phyloP scores from a whole-genome alignment of 2,113 vertebrate genomes.

The Carlito syrichta region DNA sequence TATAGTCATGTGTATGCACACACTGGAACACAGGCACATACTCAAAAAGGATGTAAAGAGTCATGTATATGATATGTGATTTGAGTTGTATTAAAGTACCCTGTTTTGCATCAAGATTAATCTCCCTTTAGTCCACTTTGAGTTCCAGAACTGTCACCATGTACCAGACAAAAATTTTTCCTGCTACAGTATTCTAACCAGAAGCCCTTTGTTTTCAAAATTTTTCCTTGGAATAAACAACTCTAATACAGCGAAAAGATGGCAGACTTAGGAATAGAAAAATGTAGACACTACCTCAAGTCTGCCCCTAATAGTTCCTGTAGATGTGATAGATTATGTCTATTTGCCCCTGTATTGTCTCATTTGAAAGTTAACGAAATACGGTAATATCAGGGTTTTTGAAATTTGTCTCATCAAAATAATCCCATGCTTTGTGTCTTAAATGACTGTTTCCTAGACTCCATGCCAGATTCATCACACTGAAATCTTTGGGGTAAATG shows the following conservation, averaged over 20 bases:
- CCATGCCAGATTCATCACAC: background rate
- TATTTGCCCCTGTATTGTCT: background rate
- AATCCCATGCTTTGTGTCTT: background rate
- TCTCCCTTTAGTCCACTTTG: background rate
- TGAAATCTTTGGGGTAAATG: background rate
- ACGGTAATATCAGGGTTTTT: background rate
- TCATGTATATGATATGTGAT: background rate
- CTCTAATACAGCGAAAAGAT: background rate
- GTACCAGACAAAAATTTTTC: background rate
- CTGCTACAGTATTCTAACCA: background rate
- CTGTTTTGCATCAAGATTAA: background rate
- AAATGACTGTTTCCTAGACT: background rate
- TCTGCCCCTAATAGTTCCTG: background rate
- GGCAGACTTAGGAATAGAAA: background rate
- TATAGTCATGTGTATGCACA: background rate
- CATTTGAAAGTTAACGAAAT: background rate
- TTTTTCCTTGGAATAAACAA: background rate
- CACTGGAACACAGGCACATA: background rate
- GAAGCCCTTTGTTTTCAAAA: background rate
- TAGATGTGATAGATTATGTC: background rate
- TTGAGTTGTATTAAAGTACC: background rate
- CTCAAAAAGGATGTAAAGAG: background rate
- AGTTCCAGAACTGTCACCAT: conserved; percentile 6
- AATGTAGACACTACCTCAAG: background rate
- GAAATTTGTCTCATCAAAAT: background rate